Evolutionary conservation across 2,797 vertebrate species (phyloP), one percentile per base, ranked within the genome.

Genomic region (Thalassophryne amazonica): DNA sequence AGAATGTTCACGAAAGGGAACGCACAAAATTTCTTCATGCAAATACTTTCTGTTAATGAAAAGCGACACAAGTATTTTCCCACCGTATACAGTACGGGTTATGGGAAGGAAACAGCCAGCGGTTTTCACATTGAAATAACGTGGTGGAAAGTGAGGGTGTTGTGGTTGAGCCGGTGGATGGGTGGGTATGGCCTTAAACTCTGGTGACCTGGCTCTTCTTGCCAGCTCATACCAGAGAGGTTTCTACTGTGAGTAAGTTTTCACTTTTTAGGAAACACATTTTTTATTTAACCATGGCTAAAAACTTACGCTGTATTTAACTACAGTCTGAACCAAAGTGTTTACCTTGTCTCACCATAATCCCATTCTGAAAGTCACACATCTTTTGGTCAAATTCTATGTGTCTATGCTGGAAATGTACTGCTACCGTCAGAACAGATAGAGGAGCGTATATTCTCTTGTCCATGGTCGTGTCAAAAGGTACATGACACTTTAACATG

Each of bases 61-160:
- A 34, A 55, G 56, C 27, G 48, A 53, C 60, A 58, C 48, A 30
- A 30, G 46, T 37, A 32, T 36, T 57, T 71, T 72, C 60, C 57
- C 60, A 60, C 34, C 48, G 40, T 36, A 25, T 20, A 11, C 46
- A 53, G 36, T 20, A 11, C 46, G 53, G 36, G 55, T 39, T 45
- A 38, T 56, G 65, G 32, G 49, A 46, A 47, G 55, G 58, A 58
- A 55, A 51, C 56, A 51, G 58, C 21, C 53, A 7, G 48, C 31
- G 43, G 67, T 71, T 72, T 76, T 51, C 39, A 39, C 37, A 31
- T 32, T 8, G 18, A 37, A 63, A 24, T 17, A 47, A 64, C 31
- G 22, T 41, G 58, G 54, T 60, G 60, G 60, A 82, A 65, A 77
- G 70, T 21, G 48, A 66, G 67, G 55, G 31, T 55, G 66, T 57